phyloP scores from a whole-genome alignment of 2,797 vertebrate species.

The Urocyon cinereoargenteus region DNA sequence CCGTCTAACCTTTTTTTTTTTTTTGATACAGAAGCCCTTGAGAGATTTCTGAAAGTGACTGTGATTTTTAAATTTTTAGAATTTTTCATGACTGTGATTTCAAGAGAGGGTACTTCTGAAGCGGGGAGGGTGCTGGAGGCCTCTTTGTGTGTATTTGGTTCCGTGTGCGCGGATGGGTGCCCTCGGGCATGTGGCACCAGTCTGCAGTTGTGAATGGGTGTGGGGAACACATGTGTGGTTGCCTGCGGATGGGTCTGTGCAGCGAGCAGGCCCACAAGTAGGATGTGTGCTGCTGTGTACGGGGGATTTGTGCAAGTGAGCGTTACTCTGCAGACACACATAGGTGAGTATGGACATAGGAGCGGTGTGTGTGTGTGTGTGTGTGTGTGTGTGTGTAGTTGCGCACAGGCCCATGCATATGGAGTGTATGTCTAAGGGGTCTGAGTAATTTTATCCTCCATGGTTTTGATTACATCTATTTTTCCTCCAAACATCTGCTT shows the following conservation, averaged over 20 bases:
- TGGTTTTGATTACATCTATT: conserved; percentile 58
- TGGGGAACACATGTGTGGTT: neutral
- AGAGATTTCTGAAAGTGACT: neutral
- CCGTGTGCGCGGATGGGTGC: fast-evolving
- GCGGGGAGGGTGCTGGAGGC: neutral
- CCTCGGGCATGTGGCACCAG: fast-evolving
- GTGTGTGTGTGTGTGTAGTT: neutral
- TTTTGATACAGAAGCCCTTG: neutral
- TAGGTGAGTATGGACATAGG: neutral
- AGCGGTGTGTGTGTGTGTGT: neutral
- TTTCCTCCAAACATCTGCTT: conserved; percentile 79
- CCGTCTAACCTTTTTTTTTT: neutral
- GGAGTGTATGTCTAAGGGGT: neutral
- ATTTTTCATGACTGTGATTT: neutral
- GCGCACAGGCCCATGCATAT: neutral
- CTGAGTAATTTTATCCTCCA: conserved; percentile 53
- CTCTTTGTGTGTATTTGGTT: fast-evolving
- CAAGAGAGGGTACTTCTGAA: neutral
- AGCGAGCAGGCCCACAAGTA: neutral
- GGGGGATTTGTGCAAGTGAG: neutral
- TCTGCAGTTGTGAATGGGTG: neutral
- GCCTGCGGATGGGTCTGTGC: fast-evolving
- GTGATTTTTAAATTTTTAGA: neutral
- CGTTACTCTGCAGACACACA: neutral
- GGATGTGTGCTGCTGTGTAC: neutral